These are phyloP conservation scores for Elanus axillaris DNA, from an alignment of 2,113 vertebrate species.

Conservation along the genomic window DNA sequence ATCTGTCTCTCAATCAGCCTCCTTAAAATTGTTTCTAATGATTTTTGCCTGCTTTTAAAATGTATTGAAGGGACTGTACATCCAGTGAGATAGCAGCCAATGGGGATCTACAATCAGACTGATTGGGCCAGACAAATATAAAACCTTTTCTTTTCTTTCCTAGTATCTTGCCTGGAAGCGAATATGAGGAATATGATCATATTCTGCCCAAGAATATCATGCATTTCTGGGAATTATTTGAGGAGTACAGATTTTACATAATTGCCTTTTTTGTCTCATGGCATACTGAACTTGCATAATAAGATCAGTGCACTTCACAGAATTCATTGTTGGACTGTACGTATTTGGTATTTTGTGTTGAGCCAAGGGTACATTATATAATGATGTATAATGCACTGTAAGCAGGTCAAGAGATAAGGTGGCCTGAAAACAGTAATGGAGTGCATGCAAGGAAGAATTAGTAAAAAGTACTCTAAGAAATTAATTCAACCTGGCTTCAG, in stretches of 20 bases:
- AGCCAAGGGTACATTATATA: constrained; percentile 10
- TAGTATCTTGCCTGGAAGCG: neutral
- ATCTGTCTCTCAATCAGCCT: neutral
- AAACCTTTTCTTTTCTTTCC: neutral
- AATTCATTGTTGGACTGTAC: neutral
- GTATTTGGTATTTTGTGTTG: neutral
- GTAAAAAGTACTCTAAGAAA: constrained; percentile 56
- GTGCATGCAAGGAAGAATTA: constrained; percentile 14
- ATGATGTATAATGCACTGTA: constrained; percentile 8
- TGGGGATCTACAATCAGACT: neutral
- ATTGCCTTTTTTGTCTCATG: constrained; percentile 54
- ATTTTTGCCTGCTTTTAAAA: constrained; percentile 4
- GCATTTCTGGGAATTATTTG: constrained; percentile 37
- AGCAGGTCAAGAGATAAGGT: constrained; percentile 51
- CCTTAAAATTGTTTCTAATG: constrained; percentile 4
- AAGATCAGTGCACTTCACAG: constrained; percentile 22
- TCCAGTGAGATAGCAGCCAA: neutral
- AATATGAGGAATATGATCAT: neutral
- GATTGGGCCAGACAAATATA: neutral
- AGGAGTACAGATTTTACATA: constrained; percentile 36
- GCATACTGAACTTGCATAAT: constrained; percentile 42
- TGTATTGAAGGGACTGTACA: neutral
- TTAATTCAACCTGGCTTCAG: constrained; percentile 9
- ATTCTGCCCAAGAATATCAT: neutral
- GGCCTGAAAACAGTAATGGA: constrained; percentile 13